These are phyloP conservation scores for Centropus unirufus DNA, from an alignment of 2,113 vertebrate species.

Conservation along the genomic window DNA sequence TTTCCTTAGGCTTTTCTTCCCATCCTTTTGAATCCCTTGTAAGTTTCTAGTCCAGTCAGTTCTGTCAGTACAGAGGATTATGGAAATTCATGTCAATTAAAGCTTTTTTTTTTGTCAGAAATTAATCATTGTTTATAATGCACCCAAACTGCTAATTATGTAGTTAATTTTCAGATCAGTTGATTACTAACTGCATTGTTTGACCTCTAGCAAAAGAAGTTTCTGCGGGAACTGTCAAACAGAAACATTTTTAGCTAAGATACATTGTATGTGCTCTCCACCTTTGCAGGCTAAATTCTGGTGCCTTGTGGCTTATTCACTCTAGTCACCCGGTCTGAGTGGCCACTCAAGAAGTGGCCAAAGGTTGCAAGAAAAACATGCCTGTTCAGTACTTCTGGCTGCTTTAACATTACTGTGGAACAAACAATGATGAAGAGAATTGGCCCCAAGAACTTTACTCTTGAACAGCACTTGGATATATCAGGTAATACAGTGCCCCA, in stretches of 20 bases:
- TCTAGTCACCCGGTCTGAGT: background rate
- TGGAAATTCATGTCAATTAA: background rate
- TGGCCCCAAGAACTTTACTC: background rate
- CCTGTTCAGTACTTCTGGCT: background rate
- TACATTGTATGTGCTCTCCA: background rate
- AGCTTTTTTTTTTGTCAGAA: background rate
- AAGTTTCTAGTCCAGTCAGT: background rate
- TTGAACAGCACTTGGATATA: background rate
- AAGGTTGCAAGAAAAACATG: background rate
- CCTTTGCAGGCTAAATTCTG: background rate
- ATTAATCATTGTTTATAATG: background rate
- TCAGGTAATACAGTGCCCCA: fast-evolving
- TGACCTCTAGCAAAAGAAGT: background rate
- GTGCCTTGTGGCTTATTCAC: background rate
- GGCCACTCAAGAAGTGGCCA: background rate
- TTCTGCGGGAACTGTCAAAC: background rate
- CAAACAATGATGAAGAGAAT: background rate
- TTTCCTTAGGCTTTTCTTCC: background rate
- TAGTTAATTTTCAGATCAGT: background rate
- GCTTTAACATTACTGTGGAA: background rate
- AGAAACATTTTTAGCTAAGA: background rate
- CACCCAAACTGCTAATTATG: background rate
- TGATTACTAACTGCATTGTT: background rate
- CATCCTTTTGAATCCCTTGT: background rate
- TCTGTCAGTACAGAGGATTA: background rate